These are phyloP conservation scores for Drosophila fungiperda DNA, from an alignment of 2,888 invertebrate species.

Conservation along the genomic window DNA sequence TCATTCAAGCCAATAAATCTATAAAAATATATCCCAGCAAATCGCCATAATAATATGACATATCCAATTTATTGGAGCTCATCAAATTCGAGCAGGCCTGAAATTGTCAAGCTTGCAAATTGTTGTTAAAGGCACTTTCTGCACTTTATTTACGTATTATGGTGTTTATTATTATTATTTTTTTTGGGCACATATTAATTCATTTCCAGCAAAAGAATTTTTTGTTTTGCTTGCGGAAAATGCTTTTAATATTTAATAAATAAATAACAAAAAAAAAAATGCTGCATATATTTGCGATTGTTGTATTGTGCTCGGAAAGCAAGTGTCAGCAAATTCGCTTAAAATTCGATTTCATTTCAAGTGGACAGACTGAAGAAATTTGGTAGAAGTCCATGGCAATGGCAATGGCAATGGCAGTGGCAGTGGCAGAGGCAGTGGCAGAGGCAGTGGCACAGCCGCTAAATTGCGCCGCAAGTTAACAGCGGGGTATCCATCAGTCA, in stretches of 20 bases:
- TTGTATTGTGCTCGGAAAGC: conserved; percentile 17
- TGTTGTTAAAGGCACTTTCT: conserved; percentile 4
- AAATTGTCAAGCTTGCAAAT: conserved; percentile 5
- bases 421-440: conserved; percentile 5
- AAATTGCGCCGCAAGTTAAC: conserved; percentile 45
- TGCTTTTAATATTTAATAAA: conserved; percentile 16
- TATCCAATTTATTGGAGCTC: conserved; percentile 9
- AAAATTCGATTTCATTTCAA: background rate
- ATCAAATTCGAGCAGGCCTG: background rate
- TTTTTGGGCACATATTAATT: conserved; percentile 15
- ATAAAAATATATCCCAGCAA: background rate
- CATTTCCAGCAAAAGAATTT: conserved; percentile 19
- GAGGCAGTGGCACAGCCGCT: conserved; percentile 14
- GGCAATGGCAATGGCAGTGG: background rate
- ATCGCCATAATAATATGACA: background rate
- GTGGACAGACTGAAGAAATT: conserved; percentile 2
- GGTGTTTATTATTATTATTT: background rate
- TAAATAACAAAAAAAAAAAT: conserved; percentile 7
- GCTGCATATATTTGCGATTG: conserved; percentile 38
- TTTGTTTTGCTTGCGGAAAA: conserved; percentile 32
- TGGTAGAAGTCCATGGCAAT: conserved; percentile 41
- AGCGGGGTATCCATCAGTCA: conserved; percentile 34
- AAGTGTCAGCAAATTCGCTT: conserved; percentile 44
- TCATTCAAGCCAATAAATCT: background rate
- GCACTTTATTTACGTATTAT: conserved; percentile 7